phyloP scores from a whole-genome alignment of 2,113 vertebrate genomes.

The Empidonax alnorum region DNA sequence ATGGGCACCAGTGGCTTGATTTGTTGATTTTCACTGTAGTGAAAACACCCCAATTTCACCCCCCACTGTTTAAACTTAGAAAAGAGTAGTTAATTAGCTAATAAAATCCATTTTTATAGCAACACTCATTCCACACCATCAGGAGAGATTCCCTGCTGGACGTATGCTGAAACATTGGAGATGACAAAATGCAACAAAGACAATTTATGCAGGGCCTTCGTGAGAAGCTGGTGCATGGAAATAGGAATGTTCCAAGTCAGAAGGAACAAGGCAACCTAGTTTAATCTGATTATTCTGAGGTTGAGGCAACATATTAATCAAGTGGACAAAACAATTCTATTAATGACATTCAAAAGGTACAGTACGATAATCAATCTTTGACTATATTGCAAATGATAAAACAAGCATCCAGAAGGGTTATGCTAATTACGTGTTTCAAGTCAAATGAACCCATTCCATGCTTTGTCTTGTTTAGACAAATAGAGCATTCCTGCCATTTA shows the following conservation, averaged over 20 bases:
- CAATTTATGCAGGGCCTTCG: neutral
- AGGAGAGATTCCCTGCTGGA: neutral
- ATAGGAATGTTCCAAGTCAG: neutral
- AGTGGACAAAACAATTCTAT: conserved; percentile 67
- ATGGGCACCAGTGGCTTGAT: neutral
- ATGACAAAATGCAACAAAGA: neutral
- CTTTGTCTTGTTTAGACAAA: conserved; percentile 64
- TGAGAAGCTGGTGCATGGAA: neutral
- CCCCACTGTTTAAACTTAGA: neutral
- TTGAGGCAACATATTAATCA: conserved; percentile 69
- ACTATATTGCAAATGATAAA: conserved; percentile 69
- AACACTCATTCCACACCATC: neutral
- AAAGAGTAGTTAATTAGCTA: neutral
- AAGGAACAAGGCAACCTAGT: neutral
- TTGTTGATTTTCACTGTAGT: neutral
- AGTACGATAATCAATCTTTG: conserved; percentile 66
- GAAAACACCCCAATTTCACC: neutral
- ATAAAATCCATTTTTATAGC: neutral
- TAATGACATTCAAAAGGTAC: conserved; percentile 70
- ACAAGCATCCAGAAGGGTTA: conserved; percentile 70
- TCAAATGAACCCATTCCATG: conserved; percentile 48
- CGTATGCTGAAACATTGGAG: neutral
- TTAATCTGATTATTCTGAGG: conserved; percentile 49
- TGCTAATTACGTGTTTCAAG: conserved; percentile 66
- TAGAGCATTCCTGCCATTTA: conserved; percentile 42